Evolutionary conservation across 2,113 vertebrate genomes (phyloP).

Genomic region (Dromaius novaehollandiae): DNA sequence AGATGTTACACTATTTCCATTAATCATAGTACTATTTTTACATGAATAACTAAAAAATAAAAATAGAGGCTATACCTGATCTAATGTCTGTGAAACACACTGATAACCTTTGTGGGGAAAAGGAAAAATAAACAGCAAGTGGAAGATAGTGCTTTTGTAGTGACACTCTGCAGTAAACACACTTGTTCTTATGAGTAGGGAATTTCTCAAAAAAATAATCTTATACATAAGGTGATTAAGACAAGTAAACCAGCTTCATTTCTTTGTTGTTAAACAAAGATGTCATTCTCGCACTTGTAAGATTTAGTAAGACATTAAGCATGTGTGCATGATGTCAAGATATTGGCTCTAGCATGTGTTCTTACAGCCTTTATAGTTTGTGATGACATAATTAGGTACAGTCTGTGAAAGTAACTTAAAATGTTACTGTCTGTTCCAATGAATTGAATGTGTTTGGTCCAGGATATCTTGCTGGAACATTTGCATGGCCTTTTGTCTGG

Average conservation of each 20-base stretch:
- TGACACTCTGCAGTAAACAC: slow-evolving; percentile 30
- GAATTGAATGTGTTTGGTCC: slow-evolving; percentile 3
- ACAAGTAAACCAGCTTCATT: slow-evolving; percentile 58
- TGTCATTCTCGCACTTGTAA: slow-evolving; percentile 67
- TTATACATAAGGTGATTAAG: slow-evolving; percentile 64
- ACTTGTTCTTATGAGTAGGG: slow-evolving; percentile 18
- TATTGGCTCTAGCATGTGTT: slow-evolving; percentile 68
- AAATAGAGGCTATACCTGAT: not conserved
- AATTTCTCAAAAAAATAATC: slow-evolving; percentile 61
- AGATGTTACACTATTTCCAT: not conserved
- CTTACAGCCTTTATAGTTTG: slow-evolving; percentile 59
- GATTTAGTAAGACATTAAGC: slow-evolving; percentile 66
- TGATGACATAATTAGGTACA: slow-evolving; percentile 73
- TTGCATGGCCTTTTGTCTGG: slow-evolving; percentile 24
- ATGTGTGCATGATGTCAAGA: slow-evolving; percentile 72
- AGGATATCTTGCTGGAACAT: slow-evolving; percentile 42
- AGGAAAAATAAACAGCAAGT: slow-evolving; percentile 48
- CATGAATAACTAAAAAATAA: not conserved
- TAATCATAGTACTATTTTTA: not conserved
- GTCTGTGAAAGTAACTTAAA: slow-evolving; percentile 68
- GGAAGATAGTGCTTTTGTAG: slow-evolving; percentile 36
- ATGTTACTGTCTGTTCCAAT: slow-evolving; percentile 55
- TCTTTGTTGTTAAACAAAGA: slow-evolving; percentile 75
- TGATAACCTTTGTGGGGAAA: slow-evolving; percentile 42
- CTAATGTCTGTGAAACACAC: not conserved